Evolutionary conservation across 2,113 vertebrate species (phyloP).

Genomic region (Pseudorhombus dupliciocellatus): DNA sequence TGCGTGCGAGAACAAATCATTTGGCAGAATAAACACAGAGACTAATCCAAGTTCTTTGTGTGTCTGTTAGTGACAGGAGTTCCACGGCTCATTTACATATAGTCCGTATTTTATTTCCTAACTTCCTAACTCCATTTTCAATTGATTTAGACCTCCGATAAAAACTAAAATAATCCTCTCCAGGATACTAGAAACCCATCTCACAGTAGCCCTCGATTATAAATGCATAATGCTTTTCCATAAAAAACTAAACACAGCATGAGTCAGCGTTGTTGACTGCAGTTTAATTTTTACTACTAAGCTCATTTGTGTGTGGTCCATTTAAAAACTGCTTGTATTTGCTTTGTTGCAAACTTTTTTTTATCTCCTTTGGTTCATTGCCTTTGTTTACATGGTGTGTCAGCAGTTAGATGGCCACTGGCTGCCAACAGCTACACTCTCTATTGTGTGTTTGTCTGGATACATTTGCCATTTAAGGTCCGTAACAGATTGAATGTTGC

Average conservation of each 20-base stretch:
- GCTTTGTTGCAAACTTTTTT: not conserved
- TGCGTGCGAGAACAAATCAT: too few relatives aligned
- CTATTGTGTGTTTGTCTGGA: not conserved
- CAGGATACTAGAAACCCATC: too few relatives aligned
- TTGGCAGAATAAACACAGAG: not conserved
- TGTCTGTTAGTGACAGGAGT: too few relatives aligned
- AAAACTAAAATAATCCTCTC: not conserved
- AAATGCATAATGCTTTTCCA: too few relatives aligned
- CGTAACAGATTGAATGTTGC: too few relatives aligned
- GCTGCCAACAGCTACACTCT: not conserved
- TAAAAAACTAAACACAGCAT: too few relatives aligned
- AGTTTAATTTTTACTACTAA: not conserved
- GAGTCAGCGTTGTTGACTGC: not conserved
- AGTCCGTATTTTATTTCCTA: too few relatives aligned
- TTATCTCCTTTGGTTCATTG: not conserved
- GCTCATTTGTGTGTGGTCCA: not conserved
- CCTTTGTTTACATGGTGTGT: not conserved
- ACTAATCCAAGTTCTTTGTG: not conserved
- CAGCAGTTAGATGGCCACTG: not conserved
- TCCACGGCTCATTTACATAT: too few relatives aligned
- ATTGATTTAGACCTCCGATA: not conserved
- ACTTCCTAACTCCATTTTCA: not conserved
- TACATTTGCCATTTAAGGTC: too few relatives aligned
- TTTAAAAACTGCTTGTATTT: not conserved
- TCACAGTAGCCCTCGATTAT: too few relatives aligned